phyloP scores from a whole-genome alignment of 2,797 vertebrate genomes.

The Betta splendens region DNA sequence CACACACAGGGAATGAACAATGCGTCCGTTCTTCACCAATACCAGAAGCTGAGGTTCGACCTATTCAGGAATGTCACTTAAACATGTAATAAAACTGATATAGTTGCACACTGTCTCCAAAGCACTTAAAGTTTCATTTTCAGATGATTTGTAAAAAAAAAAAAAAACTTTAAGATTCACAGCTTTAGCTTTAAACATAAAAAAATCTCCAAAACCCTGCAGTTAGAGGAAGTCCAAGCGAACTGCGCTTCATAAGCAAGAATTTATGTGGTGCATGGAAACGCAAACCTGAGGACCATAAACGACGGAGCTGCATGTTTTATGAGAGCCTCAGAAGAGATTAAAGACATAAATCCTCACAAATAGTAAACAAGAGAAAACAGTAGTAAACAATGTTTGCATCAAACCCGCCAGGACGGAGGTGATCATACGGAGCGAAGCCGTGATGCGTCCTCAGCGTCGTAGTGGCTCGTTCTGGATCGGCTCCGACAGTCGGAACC shows the following conservation, averaged over 20 bases:
- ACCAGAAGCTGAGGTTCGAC: slow-evolving; percentile 46
- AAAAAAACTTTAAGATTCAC: slow-evolving; percentile 9
- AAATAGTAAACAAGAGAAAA: slow-evolving; percentile 14
- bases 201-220: slow-evolving; percentile 4
- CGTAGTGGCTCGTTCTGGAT: slow-evolving; percentile 35
- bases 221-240: not conserved
- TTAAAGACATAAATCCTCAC: slow-evolving; percentile 13
- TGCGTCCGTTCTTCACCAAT: no score
- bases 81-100: slow-evolving; percentile 35
- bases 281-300: slow-evolving; percentile 25
- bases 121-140: slow-evolving; percentile 28
- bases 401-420: slow-evolving; percentile 17
- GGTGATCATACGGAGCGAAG: slow-evolving; percentile 11
- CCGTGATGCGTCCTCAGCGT: slow-evolving; percentile 40
- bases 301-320: slow-evolving; percentile 7
- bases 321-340: slow-evolving; percentile 3
- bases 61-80: slow-evolving; percentile 38
- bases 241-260: not conserved
- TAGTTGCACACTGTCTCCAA: not conserved
- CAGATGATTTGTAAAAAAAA: slow-evolving; percentile 6
- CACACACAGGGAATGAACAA: slow-evolving; percentile 46
- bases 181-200: slow-evolving; percentile 13
- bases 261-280: slow-evolving; percentile 7
- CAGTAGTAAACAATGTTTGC: not conserved
- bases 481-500: slow-evolving; percentile 55